Base-by-base conservation (phyloP, 2,888 invertebrate genomes). In the Amorpha juglandis region DNA sequence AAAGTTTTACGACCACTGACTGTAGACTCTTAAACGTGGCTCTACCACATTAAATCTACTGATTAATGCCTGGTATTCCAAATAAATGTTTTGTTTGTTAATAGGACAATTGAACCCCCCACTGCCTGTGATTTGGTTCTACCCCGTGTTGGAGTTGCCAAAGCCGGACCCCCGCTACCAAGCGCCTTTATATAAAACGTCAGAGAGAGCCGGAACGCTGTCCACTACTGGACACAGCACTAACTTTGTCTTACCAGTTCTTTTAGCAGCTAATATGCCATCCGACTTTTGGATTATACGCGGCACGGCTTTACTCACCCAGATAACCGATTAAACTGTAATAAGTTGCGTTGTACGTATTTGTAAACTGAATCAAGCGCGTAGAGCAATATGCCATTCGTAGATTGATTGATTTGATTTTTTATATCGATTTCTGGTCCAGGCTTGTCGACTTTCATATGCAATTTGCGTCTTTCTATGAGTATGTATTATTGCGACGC, bases 161-260 rank as follows among this genome's bases (percentile, higher is more conserved):
- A 93, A 92, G 75, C 87, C 94, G 3, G 95, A 95, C 81, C 87
- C 93, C 0, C 91, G 96, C 75, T 97, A 97, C 83, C 91, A 95
- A 64, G 95, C 96, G 21, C 98, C 98, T 0, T 90, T 98, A 14
- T 98, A 98, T 88, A 98, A 98, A 90, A 98, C 98, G 0, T 96
- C 97, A 45, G 95, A 97, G 73, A 94, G 98, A 68, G 97, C 98
- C 27, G 98, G 98, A 52, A 95, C 95, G 0, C 93, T 98, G 14
- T 98, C 98, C 8, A 98, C 98, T 0, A 98, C 98, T 0, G 98
- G 98, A 0, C 98, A 98, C 88, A 98, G 98, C 77, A 98, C 98
- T 1, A 98, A 98, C 92, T 98, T 98, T 83, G 97, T 98, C 45
- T 94, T 98, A 53, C 94, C 97, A 0, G 96, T 98, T 68, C 88